Percentiles rank a stretch among this genome's conserved stretches.
phyloP scores from a whole-genome alignment of 37 sponge, comb jelly and placozoan genomes.

The Halichondria panicea region DNA sequence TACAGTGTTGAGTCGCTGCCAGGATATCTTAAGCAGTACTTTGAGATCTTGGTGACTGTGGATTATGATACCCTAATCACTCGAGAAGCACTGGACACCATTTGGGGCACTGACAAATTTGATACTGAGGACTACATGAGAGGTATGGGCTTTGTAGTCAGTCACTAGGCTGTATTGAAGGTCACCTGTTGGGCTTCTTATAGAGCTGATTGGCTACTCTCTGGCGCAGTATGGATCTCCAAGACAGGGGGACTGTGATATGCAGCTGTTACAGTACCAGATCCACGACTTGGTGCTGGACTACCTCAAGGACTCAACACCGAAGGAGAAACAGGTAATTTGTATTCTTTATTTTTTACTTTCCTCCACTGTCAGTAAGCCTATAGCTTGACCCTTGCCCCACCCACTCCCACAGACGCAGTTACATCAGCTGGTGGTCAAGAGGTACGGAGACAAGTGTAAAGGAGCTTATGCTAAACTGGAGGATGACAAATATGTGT shows the following conservation, averaged over 20 bases:
- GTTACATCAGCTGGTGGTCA: conserved; percentile 30
- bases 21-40: conserved; percentile 24
- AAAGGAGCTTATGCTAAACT: conserved; percentile 23
- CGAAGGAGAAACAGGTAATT: conserved; percentile 14
- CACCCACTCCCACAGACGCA: neutral
- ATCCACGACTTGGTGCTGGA: conserved; percentile 61
- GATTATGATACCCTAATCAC: conserved; percentile 62
- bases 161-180: neutral
- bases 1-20: conserved; percentile 53
- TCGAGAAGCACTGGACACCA: conserved; percentile 28
- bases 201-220: conserved; percentile 44
- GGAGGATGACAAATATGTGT: conserved; percentile 46
- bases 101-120: conserved; percentile 44
- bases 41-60: conserved; percentile 60
- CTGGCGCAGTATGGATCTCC: conserved; percentile 14
- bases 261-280: neutral
- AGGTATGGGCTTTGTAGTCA: conserved; percentile 17
- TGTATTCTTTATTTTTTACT: neutral
- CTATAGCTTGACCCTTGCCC: neutral
- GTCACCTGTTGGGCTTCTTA: neutral
- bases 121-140: conserved; percentile 44
- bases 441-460: conserved; percentile 33
- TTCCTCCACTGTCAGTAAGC: neutral
- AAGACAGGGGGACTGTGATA: neutral
- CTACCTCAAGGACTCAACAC: conserved; percentile 35